A percentile compares a stretch with the other conserved stretches of the same genome.
These are phyloP conservation scores for Hirudo medicinalis DNA, from an alignment of 1,140 invertebrate genomes.

Conservation along the genomic window DNA sequence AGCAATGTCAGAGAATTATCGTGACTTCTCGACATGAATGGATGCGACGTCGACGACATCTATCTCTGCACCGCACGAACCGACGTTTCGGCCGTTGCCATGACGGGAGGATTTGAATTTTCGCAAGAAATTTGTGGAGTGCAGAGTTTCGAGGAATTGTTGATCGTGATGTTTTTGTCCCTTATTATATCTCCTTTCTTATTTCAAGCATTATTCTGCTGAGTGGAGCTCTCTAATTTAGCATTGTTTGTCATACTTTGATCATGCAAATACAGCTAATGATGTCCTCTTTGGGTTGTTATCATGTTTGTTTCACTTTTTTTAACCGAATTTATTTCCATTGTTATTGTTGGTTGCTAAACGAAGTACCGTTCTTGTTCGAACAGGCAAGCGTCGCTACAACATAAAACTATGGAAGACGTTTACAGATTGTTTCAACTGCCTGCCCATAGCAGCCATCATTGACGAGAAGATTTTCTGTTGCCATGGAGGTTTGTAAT, in stretches of 20 bases:
- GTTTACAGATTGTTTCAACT: slow-evolving; percentile 49
- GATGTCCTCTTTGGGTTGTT: too few species aligned
- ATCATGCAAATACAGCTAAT: too few species aligned
- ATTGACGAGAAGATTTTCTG: slow-evolving; percentile 97
- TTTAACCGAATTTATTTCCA: not conserved
- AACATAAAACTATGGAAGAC: slow-evolving; percentile 49
- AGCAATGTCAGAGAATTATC: too few species aligned
- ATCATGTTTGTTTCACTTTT: not conserved
- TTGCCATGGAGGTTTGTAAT: slow-evolving; percentile 63
- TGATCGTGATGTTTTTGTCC: too few species aligned
- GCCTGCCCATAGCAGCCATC: slow-evolving; percentile 55
- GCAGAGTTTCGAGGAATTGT: too few species aligned
- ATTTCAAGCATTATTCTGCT: not conserved
- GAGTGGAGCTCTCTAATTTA: not conserved
- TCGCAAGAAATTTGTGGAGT: too few species aligned
- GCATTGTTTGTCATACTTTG: too few species aligned
- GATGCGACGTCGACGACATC: too few species aligned
- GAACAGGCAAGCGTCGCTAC: slow-evolving; percentile 44
- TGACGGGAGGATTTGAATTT: too few species aligned
- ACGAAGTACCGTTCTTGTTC: not conserved
- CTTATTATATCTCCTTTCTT: not conserved
- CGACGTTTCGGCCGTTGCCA: too few species aligned
- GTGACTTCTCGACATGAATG: too few species aligned
- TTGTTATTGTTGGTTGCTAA: not conserved
- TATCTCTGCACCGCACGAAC: too few species aligned